Evolutionary conservation across 37 sponge, comb jelly and placozoan species (phyloP), one percentile per base, ranked within the genome.

Genomic region (Agelas oroides): DNA sequence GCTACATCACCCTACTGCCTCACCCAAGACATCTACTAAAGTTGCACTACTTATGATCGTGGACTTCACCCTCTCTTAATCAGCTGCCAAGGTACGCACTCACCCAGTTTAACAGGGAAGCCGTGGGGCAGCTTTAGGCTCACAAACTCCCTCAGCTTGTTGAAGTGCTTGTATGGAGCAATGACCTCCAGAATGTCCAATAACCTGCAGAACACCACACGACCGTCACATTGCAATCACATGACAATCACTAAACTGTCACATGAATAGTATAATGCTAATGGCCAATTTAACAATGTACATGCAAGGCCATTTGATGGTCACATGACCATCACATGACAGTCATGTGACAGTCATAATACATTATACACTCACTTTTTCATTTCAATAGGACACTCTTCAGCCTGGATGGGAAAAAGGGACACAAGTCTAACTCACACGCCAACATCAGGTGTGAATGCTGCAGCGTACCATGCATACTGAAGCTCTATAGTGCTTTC

Each of bases 31-130:
- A n/a, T n/a, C n/a, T n/a, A n/a, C n/a, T n/a, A n/a, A n/a, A n/a
- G n/a, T n/a, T n/a, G n/a, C n/a, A n/a, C n/a, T n/a, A n/a, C n/a
- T n/a, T n/a, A n/a, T n/a, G n/a, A n/a, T n/a, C n/a, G n/a, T n/a
- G n/a, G n/a, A n/a, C n/a, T n/a, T n/a, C n/a, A n/a, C n/a, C n/a
- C n/a, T n/a, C n/a, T n/a, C n/a, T n/a, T n/a, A n/a, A n/a, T n/a
- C n/a, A n/a, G n/a, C n/a, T n/a, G n/a, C n/a, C n/a, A n/a, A n/a
- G n/a, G n/a, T 21, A 2, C n/a, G n/a, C n/a, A 59, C 86, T 82
- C 32, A 95, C 96, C 90, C 41, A 94, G 74, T 80, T 97, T 97
- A 27, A 97, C 93, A 17, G 97, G 97, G 62, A 97, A 97, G 35
- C 97, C 97, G 0, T 90, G 89, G 24, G 95, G 97, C n/a, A 97